A percentile compares a stretch with the other conserved stretches of the same genome.
phyloP scores from a whole-genome alignment of 2,113 vertebrate species.

The Ptilonorhynchus violaceus region DNA sequence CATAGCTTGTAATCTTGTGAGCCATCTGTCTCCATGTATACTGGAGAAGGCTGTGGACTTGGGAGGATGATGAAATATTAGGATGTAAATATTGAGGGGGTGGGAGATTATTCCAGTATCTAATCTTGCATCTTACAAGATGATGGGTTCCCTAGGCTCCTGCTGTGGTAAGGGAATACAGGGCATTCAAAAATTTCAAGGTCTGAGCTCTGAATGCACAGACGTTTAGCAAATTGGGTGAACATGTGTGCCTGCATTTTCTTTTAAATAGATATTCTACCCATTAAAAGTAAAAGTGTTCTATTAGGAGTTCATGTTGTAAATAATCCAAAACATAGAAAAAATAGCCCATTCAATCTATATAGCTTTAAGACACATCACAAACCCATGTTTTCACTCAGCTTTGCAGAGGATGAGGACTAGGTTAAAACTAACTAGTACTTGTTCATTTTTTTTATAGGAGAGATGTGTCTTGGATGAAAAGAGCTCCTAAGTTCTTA shows the following conservation, averaged over 20 bases:
- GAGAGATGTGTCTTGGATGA: not conserved
- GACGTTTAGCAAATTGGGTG: not conserved
- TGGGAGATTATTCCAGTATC: not conserved
- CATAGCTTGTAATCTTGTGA: constrained; percentile 21
- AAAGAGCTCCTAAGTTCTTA: not conserved
- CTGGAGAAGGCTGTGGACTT: not conserved
- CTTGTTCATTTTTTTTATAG: not conserved
- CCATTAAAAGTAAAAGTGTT: not conserved
- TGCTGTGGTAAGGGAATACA: not conserved
- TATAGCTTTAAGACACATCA: not conserved
- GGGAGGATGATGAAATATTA: constrained; percentile 1
- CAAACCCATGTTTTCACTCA: not conserved
- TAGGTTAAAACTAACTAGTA: not conserved
- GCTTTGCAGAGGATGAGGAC: not conserved
- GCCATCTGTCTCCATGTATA: constrained; percentile 28
- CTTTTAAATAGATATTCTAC: not conserved
- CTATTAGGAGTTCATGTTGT: not conserved
- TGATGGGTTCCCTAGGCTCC: not conserved
- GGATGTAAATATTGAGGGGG: not conserved
- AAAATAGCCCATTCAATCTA: not conserved
- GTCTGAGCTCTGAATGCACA: not conserved
- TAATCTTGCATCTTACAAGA: not conserved
- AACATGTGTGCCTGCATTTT: not conserved
- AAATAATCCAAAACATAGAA: not conserved
- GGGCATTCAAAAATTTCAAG: not conserved